A percentile compares a stretch with the other conserved stretches of the same genome.
Conservation (phyloP, 1,140 invertebrate species). For the Drosophila sp. region DNA sequence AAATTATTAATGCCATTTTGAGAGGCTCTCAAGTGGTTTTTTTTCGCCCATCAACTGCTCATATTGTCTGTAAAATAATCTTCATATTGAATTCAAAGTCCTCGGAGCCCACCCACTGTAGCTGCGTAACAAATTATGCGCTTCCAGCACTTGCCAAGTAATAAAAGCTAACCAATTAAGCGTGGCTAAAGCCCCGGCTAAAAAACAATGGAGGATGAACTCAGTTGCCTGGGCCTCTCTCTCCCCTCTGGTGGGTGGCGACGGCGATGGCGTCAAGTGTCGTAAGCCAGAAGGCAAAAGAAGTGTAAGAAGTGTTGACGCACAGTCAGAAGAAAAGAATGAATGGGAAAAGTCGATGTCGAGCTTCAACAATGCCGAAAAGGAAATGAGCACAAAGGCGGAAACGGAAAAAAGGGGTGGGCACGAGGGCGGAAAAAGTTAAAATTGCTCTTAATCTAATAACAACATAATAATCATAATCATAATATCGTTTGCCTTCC, state of each 20-base stretch:
- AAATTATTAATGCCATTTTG: slow-evolving; percentile 2
- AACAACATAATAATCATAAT: slow-evolving; percentile 82
- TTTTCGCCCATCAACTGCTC: not conserved
- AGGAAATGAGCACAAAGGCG: slow-evolving; percentile 2
- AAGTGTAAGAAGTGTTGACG: slow-evolving; percentile 60
- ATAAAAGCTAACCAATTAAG: slow-evolving; percentile 81
- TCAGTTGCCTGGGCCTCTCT: not conserved
- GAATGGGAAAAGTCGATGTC: not conserved
- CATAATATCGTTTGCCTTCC: slow-evolving; percentile 77
- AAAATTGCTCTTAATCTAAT: slow-evolving; percentile 82
- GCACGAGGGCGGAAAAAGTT: slow-evolving; percentile 52
- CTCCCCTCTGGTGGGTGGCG: slow-evolving; percentile 28
- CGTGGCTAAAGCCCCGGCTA: slow-evolving; percentile 68
- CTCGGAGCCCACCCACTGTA: slow-evolving; percentile 35
- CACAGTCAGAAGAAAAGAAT: slow-evolving; percentile 32
- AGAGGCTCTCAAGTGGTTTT: not conserved
- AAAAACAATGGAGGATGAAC: slow-evolving; percentile 58
- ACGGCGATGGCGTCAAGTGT: slow-evolving; percentile 60
- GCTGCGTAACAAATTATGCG: slow-evolving; percentile 63
- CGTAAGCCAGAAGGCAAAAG: slow-evolving; percentile 66
- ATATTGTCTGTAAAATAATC: slow-evolving; percentile 9
- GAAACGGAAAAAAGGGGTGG: not conserved
- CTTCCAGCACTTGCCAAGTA: slow-evolving; percentile 67
- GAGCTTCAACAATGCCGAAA: not conserved
- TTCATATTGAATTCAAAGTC: slow-evolving; percentile 39